Percentiles rank a stretch among this genome's conserved stretches.
Evolutionary conservation across 2,797 vertebrate species (phyloP).

Genomic region (Orientallactaga sibirica): DNA sequence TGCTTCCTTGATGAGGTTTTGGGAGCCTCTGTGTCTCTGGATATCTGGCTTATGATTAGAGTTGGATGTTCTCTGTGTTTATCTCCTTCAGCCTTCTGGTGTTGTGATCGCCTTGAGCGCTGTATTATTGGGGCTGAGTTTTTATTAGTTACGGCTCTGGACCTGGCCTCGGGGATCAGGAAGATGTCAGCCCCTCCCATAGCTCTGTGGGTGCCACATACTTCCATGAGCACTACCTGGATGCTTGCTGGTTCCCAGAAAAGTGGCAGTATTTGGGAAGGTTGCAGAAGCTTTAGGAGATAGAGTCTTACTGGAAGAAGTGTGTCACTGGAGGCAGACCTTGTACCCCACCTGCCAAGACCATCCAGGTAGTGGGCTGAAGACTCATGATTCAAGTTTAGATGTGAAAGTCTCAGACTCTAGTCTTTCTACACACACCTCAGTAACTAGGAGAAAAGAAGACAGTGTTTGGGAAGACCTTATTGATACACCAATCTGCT

Average conservation of each 20-base stretch:
- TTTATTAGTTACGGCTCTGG: not conserved
- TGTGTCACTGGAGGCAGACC: no score
- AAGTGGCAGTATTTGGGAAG: no score
- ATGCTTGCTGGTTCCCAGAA: not conserved
- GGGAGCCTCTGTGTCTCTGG: no score
- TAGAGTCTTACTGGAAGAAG: no score
- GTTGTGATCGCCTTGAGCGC: no score
- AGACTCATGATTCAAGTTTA: not conserved
- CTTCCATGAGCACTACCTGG: no score
- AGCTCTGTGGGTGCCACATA: not conserved
- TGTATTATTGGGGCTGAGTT: accelerated
- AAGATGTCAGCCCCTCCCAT: not conserved
- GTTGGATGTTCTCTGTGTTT: no score
- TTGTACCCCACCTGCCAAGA: not conserved
- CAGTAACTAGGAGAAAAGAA: not conserved
- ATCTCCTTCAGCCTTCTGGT: no score
- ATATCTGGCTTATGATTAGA: no score
- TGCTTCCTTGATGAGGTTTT: no score
- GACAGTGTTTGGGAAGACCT: no score
- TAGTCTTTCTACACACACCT: not conserved
- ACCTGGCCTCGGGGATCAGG: not conserved
- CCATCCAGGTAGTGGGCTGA: not conserved
- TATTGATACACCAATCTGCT: not conserved
- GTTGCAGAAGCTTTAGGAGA: no score
- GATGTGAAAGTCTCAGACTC: not conserved